phyloP scores from a whole-genome alignment of 2,113 vertebrate species.

The Pleuronectes platessa region DNA sequence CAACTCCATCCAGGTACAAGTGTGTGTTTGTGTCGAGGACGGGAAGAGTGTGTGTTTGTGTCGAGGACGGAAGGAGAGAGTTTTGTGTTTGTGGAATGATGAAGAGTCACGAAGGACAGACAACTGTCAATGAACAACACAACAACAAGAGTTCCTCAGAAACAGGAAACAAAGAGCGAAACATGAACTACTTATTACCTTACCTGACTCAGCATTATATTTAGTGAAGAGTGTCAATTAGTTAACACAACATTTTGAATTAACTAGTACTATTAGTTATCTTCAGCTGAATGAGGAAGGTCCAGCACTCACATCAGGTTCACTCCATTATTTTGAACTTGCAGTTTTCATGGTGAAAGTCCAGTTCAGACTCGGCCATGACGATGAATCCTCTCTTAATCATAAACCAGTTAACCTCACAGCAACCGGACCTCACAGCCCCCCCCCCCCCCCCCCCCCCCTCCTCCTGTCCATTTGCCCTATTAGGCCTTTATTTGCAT shows the following conservation, averaged over 20 bases:
- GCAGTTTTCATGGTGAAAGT: slow-evolving; percentile 56
- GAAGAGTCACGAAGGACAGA: not conserved
- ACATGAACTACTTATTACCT: too few relatives aligned
- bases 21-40: not conserved
- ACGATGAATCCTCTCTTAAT: slow-evolving; percentile 43
- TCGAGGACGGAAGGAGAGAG: not conserved
- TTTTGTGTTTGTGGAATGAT: not conserved
- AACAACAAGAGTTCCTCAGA: too few relatives aligned
- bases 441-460: not conserved
- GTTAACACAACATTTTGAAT: too few relatives aligned
- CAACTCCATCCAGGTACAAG: slow-evolving; percentile 89
- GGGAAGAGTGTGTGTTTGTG: not conserved
- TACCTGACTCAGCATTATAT: not conserved
- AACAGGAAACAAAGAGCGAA: too few relatives aligned
- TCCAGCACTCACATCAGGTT: not conserved
- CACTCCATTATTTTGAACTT: slow-evolving; percentile 9
- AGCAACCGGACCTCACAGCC: not conserved
- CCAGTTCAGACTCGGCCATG: slow-evolving; percentile 25
- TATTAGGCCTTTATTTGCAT: slow-evolving; percentile 12
- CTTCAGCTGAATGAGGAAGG: too few relatives aligned
- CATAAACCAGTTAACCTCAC: slow-evolving; percentile 53
- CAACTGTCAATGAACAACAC: too few relatives aligned
- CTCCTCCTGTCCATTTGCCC: slow-evolving; percentile 6
- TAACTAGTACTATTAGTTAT: too few relatives aligned
- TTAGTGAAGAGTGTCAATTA: not conserved